Base-by-base conservation (phyloP, 1,140 invertebrate genomes). In the Capitella teleta region DNA sequence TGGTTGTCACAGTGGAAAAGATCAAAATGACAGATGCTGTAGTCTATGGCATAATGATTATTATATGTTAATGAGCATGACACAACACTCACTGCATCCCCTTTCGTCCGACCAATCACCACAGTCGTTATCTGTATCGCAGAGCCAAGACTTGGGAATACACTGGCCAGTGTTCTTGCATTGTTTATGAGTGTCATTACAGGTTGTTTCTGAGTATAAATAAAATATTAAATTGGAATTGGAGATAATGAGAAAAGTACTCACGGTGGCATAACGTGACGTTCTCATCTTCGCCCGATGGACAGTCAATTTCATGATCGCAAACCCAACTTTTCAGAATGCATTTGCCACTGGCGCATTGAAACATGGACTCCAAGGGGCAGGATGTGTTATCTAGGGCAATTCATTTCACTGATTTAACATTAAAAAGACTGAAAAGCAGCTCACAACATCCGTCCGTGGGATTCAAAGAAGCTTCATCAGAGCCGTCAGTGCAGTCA, bases 101-200 rank as follows among this genome's bases (percentile, higher is more conserved):
- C 49, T 50, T 45, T 70, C 68, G 56, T 70, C 68, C 21, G 49
- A 59, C 34, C 53, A 54, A 36, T 68, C 63, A 48, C 36, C 52
- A 49, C 68, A 70, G 56, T 70, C 88, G 45, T 78, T 74, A 36
- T 80, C 49, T 0, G 84, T 85, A 64, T 94, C 87, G 64, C 88
- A 94, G 1, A 86, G 78, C 62, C 57, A 62, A 30, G 53, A 43
- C 28, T 53, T 40, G 30, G 61, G 55, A 6, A 71, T 60, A 47
- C 68, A 72, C 4, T 54, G 40, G 4, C 42, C 43, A 5, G 46
- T 49, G 38, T 54, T 54, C 14, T 48, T 37, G 49, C 59, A 61
- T 24, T 32, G 28, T 30, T 56, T 56, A 19, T 40, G 5, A 12
- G 38, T 40, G 14, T 21, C 25, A 24, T 40, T 40, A 40, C 38